Conservation (phyloP, 2,113 vertebrate genomes). For the Pterophyllum scalare region DNA sequence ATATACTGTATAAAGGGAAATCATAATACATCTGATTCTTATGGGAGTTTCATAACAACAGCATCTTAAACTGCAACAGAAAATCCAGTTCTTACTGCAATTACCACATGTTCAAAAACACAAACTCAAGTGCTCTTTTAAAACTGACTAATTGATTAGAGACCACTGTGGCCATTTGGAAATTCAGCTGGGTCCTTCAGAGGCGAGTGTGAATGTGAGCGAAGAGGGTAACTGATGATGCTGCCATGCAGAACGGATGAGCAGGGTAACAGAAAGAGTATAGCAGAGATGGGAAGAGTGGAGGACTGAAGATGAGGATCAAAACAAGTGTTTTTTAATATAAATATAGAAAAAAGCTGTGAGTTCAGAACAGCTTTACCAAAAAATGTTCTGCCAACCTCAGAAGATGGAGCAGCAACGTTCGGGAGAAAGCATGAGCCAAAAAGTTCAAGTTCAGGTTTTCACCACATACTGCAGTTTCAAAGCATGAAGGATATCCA, state of each 20-base stretch:
- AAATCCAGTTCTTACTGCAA: background rate
- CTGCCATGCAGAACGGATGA: constrained; percentile 22
- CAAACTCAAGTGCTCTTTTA: constrained; percentile 40
- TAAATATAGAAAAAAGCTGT: background rate
- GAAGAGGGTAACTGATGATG: constrained; percentile 31
- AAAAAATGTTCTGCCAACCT: background rate
- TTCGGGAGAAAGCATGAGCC: background rate
- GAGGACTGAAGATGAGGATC: constrained; percentile 12
- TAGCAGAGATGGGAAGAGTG: background rate
- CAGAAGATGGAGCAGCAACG: background rate
- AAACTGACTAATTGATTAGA: constrained; percentile 55
- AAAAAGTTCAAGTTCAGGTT: background rate
- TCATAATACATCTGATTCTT: background rate
- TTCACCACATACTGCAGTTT: background rate
- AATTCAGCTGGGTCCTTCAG: constrained; percentile 51
- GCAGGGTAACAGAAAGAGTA: background rate
- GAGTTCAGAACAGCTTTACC: too few species aligned
- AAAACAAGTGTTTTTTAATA: background rate
- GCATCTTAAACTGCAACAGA: background rate
- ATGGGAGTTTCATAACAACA: background rate
- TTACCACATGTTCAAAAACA: constrained; percentile 14
- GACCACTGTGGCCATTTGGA: constrained; percentile 40
- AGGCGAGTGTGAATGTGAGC: constrained; percentile 28
- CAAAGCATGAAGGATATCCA: background rate
- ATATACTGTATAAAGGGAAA: too few species aligned